Evolutionary conservation across 2,113 vertebrate species (phyloP).

Genomic region (Paradisaea rubra): DNA sequence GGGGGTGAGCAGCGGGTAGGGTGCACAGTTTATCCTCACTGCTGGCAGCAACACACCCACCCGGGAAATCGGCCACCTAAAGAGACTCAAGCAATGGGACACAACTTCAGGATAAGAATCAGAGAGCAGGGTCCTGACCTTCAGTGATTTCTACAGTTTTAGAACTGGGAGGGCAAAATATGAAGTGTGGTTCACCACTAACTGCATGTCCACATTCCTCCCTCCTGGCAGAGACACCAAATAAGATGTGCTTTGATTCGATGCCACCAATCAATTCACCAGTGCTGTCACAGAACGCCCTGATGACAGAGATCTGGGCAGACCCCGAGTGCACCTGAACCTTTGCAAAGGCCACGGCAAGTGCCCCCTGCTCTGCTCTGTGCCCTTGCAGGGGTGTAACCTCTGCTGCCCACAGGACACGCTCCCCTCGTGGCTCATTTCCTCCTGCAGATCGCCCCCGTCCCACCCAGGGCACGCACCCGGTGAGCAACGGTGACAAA

Average conservation of each 20-base stretch:
- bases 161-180: background rate
- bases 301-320: background rate
- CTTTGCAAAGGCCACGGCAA: background rate
- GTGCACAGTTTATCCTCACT: background rate
- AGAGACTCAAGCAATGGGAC: background rate
- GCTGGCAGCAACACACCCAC: background rate
- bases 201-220: background rate
- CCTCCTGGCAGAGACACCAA: background rate
- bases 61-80: background rate
- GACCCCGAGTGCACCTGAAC: background rate
- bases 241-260: background rate
- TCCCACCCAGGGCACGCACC: accelerated
- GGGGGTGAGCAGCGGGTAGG: background rate
- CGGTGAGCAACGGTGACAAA: background rate
- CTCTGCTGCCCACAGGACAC: background rate
- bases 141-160: background rate
- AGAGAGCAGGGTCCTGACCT: background rate
- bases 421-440: background rate
- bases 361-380: background rate
- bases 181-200: background rate
- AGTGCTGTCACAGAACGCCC: background rate
- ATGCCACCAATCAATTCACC: background rate
- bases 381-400: background rate
- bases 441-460: background rate
- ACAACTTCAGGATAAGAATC: background rate